Evolutionary conservation across 2,113 vertebrate species (phyloP).

Genomic region (Oryzias javanicus): DNA sequence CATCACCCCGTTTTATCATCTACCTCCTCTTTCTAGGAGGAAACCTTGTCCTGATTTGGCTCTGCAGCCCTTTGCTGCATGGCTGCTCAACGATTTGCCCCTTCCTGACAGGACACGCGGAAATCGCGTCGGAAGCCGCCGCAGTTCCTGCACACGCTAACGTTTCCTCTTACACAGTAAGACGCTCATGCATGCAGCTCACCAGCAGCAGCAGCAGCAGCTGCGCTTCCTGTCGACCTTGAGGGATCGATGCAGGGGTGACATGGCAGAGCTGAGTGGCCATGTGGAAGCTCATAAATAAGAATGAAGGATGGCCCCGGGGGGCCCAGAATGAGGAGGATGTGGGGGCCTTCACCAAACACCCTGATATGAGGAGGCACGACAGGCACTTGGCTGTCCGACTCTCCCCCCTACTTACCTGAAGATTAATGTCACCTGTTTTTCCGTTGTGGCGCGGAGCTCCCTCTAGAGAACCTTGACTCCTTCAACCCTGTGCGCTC

Average conservation of each 20-base stretch:
- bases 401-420: slow-evolving; percentile 56
- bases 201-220: slow-evolving; percentile 27
- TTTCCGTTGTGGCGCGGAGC: slow-evolving; percentile 58
- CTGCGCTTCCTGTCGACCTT: slow-evolving; percentile 71
- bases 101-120: slow-evolving; percentile 24
- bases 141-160: slow-evolving; percentile 2
- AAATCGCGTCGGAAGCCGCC: slow-evolving; percentile 23
- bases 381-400: slow-evolving; percentile 46
- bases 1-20: too few species aligned
- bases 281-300: slow-evolving; percentile 78
- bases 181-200: slow-evolving; percentile 37
- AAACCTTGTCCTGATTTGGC: slow-evolving; percentile 19
- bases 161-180: slow-evolving; percentile 4
- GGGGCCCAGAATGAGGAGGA: slow-evolving; percentile 45
- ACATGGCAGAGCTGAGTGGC: slow-evolving; percentile 64
- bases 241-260: slow-evolving; percentile 70
- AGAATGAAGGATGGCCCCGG: slow-evolving; percentile 75
- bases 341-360: slow-evolving; percentile 55
- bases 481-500: slow-evolving; percentile 45
- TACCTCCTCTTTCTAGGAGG: background rate
- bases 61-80: slow-evolving; percentile 33
- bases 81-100: slow-evolving; percentile 30
- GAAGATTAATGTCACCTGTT: slow-evolving; percentile 72
- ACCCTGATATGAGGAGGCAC: slow-evolving; percentile 36
- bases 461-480: slow-evolving; percentile 64